Conservation (phyloP, 2,113 vertebrate genomes). For the Laterallus jamaicensis region DNA sequence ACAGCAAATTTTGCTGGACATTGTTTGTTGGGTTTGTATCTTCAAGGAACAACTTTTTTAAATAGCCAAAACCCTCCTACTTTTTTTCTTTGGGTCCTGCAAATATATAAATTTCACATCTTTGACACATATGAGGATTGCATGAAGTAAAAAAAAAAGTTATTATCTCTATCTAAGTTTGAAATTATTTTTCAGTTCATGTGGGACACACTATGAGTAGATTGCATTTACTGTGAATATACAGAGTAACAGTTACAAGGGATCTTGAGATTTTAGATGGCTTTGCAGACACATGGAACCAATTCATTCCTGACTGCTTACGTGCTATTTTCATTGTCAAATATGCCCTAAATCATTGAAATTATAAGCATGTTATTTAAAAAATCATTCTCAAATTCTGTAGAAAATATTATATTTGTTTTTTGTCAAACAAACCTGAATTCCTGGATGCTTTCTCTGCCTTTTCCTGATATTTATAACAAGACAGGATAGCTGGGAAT, state of each 20-base stretch:
- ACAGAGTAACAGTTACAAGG: neutral
- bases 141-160: neutral
- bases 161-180: neutral
- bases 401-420: neutral
- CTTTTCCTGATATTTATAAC: neutral
- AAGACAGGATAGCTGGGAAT: neutral
- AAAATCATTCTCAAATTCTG: neutral
- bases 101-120: neutral
- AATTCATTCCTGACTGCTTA: neutral
- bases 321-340: neutral
- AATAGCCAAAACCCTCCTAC: neutral
- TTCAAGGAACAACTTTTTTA: neutral
- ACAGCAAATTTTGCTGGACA: neutral
- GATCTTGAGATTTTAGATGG: neutral
- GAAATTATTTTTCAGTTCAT: neutral
- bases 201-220: neutral
- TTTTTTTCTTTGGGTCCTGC: neutral
- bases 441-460: neutral
- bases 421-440: neutral
- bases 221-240: neutral
- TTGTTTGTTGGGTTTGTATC: neutral
- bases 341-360: neutral
- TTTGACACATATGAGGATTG: fast-evolving
- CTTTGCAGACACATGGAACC: neutral
- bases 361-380: neutral